Base-by-base conservation (phyloP, 2,888 invertebrate genomes). In the Anticlea derivata region DNA sequence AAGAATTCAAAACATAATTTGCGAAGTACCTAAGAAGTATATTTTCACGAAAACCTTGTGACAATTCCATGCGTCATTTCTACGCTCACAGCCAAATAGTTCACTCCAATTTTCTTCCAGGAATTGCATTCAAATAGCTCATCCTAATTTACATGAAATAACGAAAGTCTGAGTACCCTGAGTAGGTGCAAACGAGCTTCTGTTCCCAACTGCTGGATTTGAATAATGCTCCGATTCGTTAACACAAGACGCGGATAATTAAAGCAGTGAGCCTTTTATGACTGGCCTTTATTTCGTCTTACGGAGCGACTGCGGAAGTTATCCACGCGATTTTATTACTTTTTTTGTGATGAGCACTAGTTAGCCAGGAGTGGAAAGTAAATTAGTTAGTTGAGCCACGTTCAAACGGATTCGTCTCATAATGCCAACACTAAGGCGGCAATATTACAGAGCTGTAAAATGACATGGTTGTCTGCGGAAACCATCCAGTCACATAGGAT, bases 181-280 rank as follows among this genome's bases (percentile, higher is more conserved):
- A 49, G 37, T 50, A 38, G 48, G 52, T 53, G 48, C 43, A 34
- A 47, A 47, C 38, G 33, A 48, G 49, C 54, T 54, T 54, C 46
- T 52, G 46, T 34, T 47, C 34, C 45, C 34, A 49, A 53, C 53
- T 49, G 40, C 48, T 43, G 38, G 46, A 54, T 54, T 46, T 54
- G 50, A 54, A 54, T 54, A 54, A 54, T 54, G 43, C 46, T n/a
- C 29, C 50, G 37, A 54, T 54, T 54, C 48, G 52, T 53, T 53
- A 48, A 41, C 38, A 48, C 26, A 44, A 44, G 52, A 48, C 47
- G 52, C 10, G n/a, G 33, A 48, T 53, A 53, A 53, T 53, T 53
- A 53, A 53, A 34, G 52, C 48, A 38, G 39, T 48, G 43, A 44
- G 48, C 34, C 43, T 53, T 53, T 50, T 53, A 43, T 43, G 41